A percentile compares a stretch with the other conserved stretches of the same genome.
Conservation (phyloP, 1,140 invertebrate genomes). For the Aphelenchoides besseyi region DNA sequence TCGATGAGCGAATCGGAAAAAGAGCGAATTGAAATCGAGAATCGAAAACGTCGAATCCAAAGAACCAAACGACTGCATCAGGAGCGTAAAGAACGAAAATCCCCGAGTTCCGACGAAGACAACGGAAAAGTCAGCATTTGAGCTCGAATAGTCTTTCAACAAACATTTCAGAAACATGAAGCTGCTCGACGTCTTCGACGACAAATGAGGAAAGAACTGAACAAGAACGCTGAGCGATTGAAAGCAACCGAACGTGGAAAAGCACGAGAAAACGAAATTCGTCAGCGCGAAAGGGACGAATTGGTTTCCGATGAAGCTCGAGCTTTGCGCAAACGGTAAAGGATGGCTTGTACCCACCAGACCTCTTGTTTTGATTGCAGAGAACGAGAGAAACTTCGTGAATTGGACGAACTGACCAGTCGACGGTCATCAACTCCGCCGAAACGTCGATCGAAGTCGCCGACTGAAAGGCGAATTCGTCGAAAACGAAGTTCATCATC, state of each 20-base stretch:
- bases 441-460: neutral
- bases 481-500: too few relatives aligned
- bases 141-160: too few relatives aligned
- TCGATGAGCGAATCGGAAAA: constrained; percentile 60
- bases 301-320: neutral
- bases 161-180: constrained; percentile 12
- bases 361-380: neutral
- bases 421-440: neutral
- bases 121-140: neutral
- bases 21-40: constrained; percentile 57
- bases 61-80: constrained; percentile 49
- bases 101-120: constrained; percentile 12
- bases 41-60: constrained; percentile 53
- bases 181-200: constrained; percentile 38
- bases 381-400: constrained; percentile 7
- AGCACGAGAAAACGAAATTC: constrained; percentile 29
- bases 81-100: constrained; percentile 8
- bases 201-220: constrained; percentile 54
- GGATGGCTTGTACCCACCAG: too few relatives aligned
- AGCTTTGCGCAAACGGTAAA: constrained; percentile 7
- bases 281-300: constrained; percentile 11
- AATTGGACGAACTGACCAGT: constrained; percentile 13
- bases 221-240: constrained; percentile 52
- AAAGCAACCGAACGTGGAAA: constrained; percentile 55
- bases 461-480: neutral